Percentiles rank a stretch among this genome's conserved stretches.
These are phyloP conservation scores for Galaxias olidus DNA, from an alignment of 2,797 vertebrate species.

Conservation along the genomic window DNA sequence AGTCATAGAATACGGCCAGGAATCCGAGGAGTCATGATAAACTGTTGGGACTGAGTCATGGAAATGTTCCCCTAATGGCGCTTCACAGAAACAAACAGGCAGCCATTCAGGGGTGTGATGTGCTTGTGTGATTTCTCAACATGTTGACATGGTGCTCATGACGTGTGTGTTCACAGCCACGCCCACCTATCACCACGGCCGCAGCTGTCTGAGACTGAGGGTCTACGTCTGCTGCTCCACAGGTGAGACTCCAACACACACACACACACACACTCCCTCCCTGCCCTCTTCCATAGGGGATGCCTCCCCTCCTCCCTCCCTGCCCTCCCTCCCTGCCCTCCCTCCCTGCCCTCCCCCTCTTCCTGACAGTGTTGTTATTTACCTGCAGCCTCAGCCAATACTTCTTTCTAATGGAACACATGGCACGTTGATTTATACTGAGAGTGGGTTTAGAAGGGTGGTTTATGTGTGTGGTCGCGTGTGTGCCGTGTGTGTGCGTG, in stretches of 20 bases:
- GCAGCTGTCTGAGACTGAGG: conserved; percentile 92
- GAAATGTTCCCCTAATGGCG: no score
- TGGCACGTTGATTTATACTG: neutral
- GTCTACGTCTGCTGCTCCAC: conserved; percentile 95
- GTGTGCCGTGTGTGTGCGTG: neutral
- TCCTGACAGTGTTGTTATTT: neutral
- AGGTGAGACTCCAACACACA: conserved; percentile 74
- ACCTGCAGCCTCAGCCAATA: neutral
- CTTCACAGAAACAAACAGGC: no score
- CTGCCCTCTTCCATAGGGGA: neutral
- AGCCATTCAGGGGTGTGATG: neutral
- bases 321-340: neutral
- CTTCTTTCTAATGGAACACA: neutral
- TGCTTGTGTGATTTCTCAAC: conserved; percentile 16
- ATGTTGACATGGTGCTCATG: neutral
- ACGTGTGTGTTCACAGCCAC: conserved; percentile 76
- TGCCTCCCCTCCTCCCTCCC: neutral
- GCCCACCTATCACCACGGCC: conserved; percentile 89
- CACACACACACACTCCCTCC: neutral
- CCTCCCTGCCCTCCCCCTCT: neutral
- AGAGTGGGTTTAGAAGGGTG: neutral
- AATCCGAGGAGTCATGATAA: no score
- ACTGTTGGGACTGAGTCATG: no score
- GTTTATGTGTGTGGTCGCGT: no score
- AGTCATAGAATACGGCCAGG: no score